phyloP scores from a whole-genome alignment of 2,888 invertebrate genomes.

The Arctia plantaginis region DNA sequence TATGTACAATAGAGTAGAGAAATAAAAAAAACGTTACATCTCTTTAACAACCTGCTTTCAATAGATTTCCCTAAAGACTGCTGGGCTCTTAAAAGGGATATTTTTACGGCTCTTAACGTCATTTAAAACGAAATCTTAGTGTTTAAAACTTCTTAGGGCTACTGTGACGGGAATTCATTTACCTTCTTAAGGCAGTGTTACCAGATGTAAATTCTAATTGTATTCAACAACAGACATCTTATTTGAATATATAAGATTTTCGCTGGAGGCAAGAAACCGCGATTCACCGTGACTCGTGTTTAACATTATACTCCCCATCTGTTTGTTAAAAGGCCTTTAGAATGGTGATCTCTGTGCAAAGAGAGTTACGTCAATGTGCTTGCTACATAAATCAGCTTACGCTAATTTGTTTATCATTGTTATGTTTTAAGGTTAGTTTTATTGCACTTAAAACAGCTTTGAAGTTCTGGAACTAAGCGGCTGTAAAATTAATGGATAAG shows the following conservation, averaged over 20 bases:
- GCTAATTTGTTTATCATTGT: conserved; percentile 63
- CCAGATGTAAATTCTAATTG: conserved; percentile 6
- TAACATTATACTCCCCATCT: conserved; percentile 59
- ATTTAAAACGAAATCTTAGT: neutral
- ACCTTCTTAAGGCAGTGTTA: neutral
- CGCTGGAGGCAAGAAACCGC: conserved; percentile 44
- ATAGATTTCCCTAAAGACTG: neutral
- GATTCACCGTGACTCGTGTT: conserved; percentile 57
- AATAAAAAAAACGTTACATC: neutral
- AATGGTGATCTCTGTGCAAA: conserved; percentile 51
- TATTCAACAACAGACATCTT: conserved; percentile 42
- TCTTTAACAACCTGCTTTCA: neutral
- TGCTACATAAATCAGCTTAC: conserved; percentile 58
- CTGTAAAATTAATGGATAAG: conserved; percentile 48
- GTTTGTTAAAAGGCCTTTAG: conserved; percentile 63
- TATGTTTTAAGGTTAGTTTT: conserved; percentile 50
- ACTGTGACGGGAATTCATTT: neutral
- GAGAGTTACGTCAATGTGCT: conserved; percentile 55
- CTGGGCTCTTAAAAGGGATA: neutral
- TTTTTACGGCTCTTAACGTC: neutral
- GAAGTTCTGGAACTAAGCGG: conserved; percentile 30
- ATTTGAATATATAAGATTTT: conserved; percentile 50
- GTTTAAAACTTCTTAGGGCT: neutral
- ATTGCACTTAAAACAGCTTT: conserved; percentile 51
- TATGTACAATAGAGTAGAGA: neutral